Evolutionary conservation across 2,888 invertebrate genomes (phyloP).

Genomic region (Frankliniella intonsa): DNA sequence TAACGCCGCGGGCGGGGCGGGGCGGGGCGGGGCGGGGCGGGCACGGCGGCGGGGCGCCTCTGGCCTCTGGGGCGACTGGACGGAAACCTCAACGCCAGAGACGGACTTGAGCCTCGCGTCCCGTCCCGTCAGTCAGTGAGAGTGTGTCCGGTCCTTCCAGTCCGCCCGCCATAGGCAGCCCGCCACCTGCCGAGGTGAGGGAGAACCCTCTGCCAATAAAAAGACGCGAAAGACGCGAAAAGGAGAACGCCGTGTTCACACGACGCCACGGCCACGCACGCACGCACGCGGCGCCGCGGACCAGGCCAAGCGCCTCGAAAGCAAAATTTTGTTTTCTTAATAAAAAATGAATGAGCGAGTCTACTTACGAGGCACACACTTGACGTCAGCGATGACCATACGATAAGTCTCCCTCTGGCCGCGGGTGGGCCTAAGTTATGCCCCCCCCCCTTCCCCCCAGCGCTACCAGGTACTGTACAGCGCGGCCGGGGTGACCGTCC

Average conservation of each 20-base stretch:
- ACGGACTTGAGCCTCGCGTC: not conserved
- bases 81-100: not conserved
- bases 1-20: no score
- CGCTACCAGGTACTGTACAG: no score
- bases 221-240: not conserved
- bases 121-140: not conserved
- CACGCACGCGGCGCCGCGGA: not conserved
- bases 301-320: no score
- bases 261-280: not conserved
- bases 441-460: no score
- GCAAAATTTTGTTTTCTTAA: no score
- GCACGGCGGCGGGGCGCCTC: no score
- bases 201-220: not conserved
- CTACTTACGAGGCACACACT: no score
- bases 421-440: no score
- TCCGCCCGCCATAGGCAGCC: not conserved
- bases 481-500: not conserved
- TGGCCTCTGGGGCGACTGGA: not conserved
- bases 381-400: no score
- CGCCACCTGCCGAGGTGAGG: not conserved
- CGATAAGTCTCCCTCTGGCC: no score
- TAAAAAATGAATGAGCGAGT: no score
- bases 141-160: not conserved
- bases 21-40: no score
- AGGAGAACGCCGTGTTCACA: not conserved